Evolutionary conservation across 2,797 vertebrate species (phyloP), one percentile per base, ranked within the genome.

Genomic region (Tarsius wallacei): DNA sequence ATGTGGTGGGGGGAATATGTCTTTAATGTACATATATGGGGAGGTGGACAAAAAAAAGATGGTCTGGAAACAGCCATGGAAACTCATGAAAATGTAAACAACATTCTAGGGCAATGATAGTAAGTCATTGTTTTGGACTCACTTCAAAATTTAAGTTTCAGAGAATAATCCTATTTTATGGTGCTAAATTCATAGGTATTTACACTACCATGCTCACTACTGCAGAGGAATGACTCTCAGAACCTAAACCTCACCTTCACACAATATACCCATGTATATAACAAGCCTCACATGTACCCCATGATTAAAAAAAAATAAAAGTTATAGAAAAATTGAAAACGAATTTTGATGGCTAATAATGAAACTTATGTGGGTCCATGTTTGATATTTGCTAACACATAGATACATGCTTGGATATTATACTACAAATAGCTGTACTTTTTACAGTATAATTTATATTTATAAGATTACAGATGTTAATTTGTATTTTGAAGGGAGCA

Each of bases 371-470:
- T 88, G 28, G 17, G 21, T 92, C 33, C 33, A 28, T 87, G 28
- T 42, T 87, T 95, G 49, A 87, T 81, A 90, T 97, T 83, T 86
- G 31, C 4, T 68, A 80, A 64, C 28, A 88, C 73, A 22, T 31
- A 80, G 9, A 63, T 70, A 73, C 21, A 7, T 93, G 83, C 53
- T 86, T 94, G 31, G 7, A 73, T 22, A 22, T 85, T 84, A 12
- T n/a, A 55, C 55, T 90, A 21, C 36, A 81, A 73, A 31, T 42
- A 77, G 31, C 6, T 76, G 61, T 76, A 89, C 85, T 77, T 87
- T 64, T 57, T 87, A 51, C 24, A n/a, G 26, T 77, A 63, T 70
- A 81, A 53, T 93, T 71, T 89, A 64, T 85, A 31, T 90, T 80
- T 15, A 66, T 68, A 31, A 36, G 57, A 68, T 84, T 94, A 90